A percentile compares a stretch with the other conserved stretches of the same genome.
Conservation (phyloP, 2,797 vertebrate species). For the Emydoidea blandingii region DNA sequence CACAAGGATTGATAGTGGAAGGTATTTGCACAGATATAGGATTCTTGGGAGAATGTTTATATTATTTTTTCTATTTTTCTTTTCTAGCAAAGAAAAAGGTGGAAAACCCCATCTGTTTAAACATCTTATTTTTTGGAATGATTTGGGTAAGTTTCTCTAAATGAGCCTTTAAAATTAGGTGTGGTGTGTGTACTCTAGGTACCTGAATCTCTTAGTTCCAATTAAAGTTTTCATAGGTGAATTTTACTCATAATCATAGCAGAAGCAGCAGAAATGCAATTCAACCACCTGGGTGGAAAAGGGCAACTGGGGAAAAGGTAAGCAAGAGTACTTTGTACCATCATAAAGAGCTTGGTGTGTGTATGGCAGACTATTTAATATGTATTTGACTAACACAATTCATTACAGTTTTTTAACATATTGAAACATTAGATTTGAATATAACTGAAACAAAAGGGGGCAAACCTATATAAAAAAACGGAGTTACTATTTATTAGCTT, state of each 20-base stretch:
- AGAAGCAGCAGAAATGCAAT: background rate
- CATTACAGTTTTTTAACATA: background rate
- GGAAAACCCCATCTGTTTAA: slow-evolving; percentile 43
- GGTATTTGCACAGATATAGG: slow-evolving; percentile 17
- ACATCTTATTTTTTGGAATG: slow-evolving; percentile 34
- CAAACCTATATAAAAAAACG: background rate
- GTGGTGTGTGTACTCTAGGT: background rate
- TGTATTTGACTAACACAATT: background rate
- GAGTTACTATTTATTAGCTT: background rate
- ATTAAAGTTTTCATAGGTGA: slow-evolving; percentile 18
- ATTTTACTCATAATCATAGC: background rate
- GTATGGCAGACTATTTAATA: background rate
- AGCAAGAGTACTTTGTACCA: background rate
- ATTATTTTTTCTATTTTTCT: slow-evolving; percentile 44
- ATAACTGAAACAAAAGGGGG: background rate
- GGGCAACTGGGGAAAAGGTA: background rate
- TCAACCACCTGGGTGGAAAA: background rate
- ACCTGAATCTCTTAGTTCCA: background rate
- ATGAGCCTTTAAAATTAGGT: slow-evolving; percentile 22
- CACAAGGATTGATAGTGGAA: background rate
- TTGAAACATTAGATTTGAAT: background rate
- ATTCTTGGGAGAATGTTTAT: slow-evolving; percentile 28
- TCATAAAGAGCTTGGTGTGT: background rate
- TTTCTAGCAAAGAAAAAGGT: slow-evolving; percentile 15
- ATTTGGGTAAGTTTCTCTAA: slow-evolving; percentile 48